Percentiles rank a stretch among this genome's conserved stretches.
These are phyloP conservation scores for Pseudomyrmex dendroicus DNA, from an alignment of 1,140 invertebrate genomes.

Conservation along the genomic window DNA sequence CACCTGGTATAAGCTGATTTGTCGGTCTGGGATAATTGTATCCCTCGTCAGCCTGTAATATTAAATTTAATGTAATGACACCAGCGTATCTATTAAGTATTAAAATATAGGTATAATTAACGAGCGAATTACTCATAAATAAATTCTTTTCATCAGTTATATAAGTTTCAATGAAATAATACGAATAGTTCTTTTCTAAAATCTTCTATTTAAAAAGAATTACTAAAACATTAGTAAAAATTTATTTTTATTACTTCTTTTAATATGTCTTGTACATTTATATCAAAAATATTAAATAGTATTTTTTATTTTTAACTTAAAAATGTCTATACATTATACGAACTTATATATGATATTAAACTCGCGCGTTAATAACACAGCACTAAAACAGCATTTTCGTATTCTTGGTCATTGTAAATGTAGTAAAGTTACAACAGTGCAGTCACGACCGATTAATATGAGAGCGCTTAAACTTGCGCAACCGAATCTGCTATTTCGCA, in stretches of 20 bases:
- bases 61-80: neutral
- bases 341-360: conserved; percentile 23
- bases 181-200: no score
- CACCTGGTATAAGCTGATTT: conserved; percentile 75
- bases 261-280: no score
- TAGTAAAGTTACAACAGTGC: conserved; percentile 30
- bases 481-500: conserved; percentile 36
- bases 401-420: conserved; percentile 37
- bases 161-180: no score
- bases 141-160: no score
- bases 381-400: conserved; percentile 24
- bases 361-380: conserved; percentile 21
- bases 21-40: conserved; percentile 80
- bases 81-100: no score
- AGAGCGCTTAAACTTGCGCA: conserved; percentile 52
- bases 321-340: conserved; percentile 21
- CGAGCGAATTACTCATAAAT: no score
- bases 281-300: no score
- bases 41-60: conserved; percentile 80
- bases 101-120: no score
- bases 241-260: no score
- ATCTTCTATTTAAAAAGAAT: no score
- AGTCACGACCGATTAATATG: conserved; percentile 58
- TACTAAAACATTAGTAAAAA: no score
- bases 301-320: no score